Conservation (phyloP, 2,888 invertebrate genomes). For the Aporophyla nigra region DNA sequence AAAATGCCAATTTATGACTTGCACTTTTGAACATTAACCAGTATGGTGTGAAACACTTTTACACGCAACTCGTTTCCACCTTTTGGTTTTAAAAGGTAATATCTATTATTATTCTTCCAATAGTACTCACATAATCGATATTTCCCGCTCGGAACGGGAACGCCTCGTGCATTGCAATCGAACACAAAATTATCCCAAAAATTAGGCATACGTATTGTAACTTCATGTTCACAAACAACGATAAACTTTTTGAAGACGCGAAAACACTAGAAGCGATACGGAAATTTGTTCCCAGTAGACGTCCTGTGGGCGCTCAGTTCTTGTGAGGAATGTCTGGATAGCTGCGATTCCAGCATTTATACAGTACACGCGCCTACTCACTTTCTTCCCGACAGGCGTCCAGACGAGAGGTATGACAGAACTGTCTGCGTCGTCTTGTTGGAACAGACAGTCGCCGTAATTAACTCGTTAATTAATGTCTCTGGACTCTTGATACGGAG, state of each 20-base stretch:
- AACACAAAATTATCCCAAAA: conserved; percentile 75
- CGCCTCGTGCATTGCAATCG: conserved; percentile 73
- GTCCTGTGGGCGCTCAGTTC: conserved; percentile 71
- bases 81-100: background rate
- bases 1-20: background rate
- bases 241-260: conserved; percentile 5
- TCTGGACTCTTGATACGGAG: background rate
- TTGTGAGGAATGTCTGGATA: conserved; percentile 76
- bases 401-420: conserved; percentile 31
- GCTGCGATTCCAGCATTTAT: conserved; percentile 78
- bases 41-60: background rate
- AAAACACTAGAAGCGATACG: background rate
- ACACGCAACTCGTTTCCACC: background rate
- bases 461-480: conserved; percentile 38
- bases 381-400: conserved; percentile 77
- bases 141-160: conserved; percentile 79
- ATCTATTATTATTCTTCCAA: background rate
- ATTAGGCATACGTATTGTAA: conserved; percentile 73
- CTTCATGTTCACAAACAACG: conserved; percentile 75
- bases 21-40: background rate
- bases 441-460: conserved; percentile 5
- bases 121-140: conserved; percentile 86
- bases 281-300: conserved; percentile 48
- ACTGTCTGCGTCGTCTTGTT: background rate
- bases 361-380: conserved; percentile 82